Evolutionary conservation across 2,113 vertebrate species (phyloP).

Genomic region (Indri indri): DNA sequence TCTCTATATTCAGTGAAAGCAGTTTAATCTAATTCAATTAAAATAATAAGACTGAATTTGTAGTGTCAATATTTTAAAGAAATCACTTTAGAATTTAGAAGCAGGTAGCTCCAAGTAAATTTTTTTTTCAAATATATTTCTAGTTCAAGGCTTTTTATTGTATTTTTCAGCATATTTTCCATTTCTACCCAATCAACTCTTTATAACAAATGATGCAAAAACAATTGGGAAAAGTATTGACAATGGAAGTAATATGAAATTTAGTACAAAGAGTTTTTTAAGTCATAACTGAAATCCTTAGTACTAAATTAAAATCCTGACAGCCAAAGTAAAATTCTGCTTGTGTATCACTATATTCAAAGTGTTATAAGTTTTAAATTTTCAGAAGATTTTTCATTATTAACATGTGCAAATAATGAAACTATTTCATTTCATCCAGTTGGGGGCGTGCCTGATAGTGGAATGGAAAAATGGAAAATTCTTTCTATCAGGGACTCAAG

Average conservation of each 20-base stretch:
- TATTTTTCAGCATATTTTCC: constrained; percentile 35
- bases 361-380: neutral
- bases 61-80: constrained; percentile 23
- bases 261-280: neutral
- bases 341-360: neutral
- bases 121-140: constrained; percentile 1
- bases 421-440: constrained; percentile 56
- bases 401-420: neutral
- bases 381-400: neutral
- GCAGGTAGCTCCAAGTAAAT: neutral
- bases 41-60: constrained; percentile 33
- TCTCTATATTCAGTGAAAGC: constrained; percentile 14
- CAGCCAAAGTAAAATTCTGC: constrained; percentile 13
- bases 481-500: constrained; percentile 43
- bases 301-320: constrained; percentile 14
- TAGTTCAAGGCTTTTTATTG: neutral
- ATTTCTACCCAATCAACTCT: constrained; percentile 24
- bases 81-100: constrained; percentile 7
- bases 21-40: constrained; percentile 49
- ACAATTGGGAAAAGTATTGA: neutral
- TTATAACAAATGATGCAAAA: neutral
- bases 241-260: constrained; percentile 21
- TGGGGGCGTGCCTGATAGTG: constrained; percentile 67
- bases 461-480: constrained; percentile 40
- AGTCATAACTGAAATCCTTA: neutral